Evolutionary conservation across 2,113 vertebrate genomes (phyloP).

Genomic region (Halichoerus grypus): DNA sequence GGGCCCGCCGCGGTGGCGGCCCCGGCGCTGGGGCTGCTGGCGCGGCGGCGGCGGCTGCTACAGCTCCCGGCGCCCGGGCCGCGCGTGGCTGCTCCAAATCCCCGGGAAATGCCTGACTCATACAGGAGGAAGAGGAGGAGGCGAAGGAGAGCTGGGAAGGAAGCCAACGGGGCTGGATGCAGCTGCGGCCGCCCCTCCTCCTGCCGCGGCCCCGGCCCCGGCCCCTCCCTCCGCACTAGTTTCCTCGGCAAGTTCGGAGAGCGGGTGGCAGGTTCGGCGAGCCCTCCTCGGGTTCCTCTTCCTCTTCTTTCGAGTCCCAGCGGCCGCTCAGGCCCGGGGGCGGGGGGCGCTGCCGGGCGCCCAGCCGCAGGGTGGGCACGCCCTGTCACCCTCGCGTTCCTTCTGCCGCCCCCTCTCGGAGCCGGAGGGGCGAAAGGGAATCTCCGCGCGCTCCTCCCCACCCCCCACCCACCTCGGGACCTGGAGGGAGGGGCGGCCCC

Average conservation of each 20-base stretch:
- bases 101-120: constrained; percentile 86
- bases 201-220: background rate
- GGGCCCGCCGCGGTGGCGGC: constrained; percentile 56
- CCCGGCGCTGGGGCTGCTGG: background rate
- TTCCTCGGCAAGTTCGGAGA: constrained; percentile 69
- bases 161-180: constrained; percentile 67
- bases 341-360: background rate
- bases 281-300: background rate
- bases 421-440: background rate
- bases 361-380: constrained; percentile 10
- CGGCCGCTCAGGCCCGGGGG: background rate
- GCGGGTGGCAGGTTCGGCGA: background rate
- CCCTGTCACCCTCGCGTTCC: background rate
- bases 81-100: constrained; percentile 67
- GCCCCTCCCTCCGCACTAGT: constrained; percentile 72
- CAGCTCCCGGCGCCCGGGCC: constrained; percentile 69
- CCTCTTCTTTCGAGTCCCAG: background rate
- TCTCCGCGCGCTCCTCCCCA: constrained; percentile 18
- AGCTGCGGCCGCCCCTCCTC: constrained; percentile 66
- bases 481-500: constrained; percentile 60
- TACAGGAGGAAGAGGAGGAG: constrained; percentile 78
- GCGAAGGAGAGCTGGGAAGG: constrained; percentile 75
- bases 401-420: constrained; percentile 48
- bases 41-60: constrained; percentile 34
- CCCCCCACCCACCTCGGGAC: constrained; percentile 62